Evolutionary conservation across 2,888 invertebrate genomes (phyloP).

Genomic region (Glyphotaelius pellucidus): DNA sequence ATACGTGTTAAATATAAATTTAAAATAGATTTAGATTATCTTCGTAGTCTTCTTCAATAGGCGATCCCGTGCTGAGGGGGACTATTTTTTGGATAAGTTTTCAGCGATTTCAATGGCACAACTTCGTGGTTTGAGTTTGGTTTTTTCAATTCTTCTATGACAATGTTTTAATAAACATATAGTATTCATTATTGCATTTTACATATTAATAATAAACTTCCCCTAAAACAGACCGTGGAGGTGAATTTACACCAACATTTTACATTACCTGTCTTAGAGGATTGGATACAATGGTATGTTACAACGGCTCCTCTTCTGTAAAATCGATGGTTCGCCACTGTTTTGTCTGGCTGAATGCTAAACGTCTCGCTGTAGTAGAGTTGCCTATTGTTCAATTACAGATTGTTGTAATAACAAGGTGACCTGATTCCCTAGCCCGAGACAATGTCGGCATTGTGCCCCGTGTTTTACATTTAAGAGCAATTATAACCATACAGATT

Average conservation of each 20-base stretch:
- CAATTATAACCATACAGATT: slow-evolving; percentile 2
- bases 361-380: not conserved
- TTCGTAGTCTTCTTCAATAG: no score
- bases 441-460: slow-evolving; percentile 5
- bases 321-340: slow-evolving; percentile 6
- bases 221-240: not conserved
- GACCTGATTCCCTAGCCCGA: not conserved
- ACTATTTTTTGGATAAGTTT: no score
- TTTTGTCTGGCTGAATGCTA: slow-evolving; percentile 3
- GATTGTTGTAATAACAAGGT: slow-evolving; percentile 13
- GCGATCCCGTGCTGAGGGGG: no score
- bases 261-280: no score
- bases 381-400: not conserved
- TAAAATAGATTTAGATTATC: no score
- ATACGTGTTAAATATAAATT: no score
- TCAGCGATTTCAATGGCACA: no score
- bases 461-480: not conserved
- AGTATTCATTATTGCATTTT: no score
- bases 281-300: not conserved
- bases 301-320: not conserved
- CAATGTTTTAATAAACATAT: no score
- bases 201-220: not conserved
- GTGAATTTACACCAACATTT: not conserved
- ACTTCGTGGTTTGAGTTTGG: no score
- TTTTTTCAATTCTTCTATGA: no score